These are phyloP conservation scores for Cheilinus undulatus DNA, from an alignment of 2,113 vertebrate genomes.

Conservation along the genomic window DNA sequence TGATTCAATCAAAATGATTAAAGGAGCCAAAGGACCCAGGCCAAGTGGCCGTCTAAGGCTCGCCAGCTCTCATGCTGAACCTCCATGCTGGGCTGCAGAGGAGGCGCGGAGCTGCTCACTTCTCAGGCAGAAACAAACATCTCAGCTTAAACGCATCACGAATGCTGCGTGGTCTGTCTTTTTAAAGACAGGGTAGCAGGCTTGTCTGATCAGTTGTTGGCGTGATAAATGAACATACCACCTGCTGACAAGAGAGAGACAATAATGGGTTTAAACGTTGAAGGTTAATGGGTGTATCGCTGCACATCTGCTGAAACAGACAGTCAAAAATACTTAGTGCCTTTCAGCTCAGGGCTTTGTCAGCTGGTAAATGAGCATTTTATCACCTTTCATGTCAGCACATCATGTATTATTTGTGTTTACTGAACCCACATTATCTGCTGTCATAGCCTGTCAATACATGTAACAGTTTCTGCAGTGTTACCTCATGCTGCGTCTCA, in stretches of 20 bases:
- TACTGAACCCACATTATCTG: not conserved
- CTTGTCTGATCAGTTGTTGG: constrained; percentile 20
- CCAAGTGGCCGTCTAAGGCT: constrained; percentile 42
- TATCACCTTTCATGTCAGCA: not conserved
- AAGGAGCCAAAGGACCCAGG: constrained; percentile 40
- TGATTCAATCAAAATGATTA: constrained; percentile 55
- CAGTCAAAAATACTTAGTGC: no score
- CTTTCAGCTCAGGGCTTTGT: no score
- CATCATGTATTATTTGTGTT: constrained; percentile 22
- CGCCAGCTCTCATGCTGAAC: constrained; percentile 51
- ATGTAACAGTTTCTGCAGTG: no score
- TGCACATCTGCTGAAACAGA: not conserved
- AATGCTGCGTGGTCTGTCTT: no score
- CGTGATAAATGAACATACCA: constrained; percentile 23
- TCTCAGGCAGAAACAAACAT: constrained; percentile 30
- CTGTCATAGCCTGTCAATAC: no score
- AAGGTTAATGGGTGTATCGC: not conserved
- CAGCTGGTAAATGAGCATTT: no score
- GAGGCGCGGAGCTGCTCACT: constrained; percentile 26
- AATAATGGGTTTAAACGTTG: constrained; percentile 1
- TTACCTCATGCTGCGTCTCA: no score
- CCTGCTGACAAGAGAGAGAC: constrained; percentile 29
- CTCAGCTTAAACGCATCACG: no score
- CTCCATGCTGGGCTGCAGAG: constrained; percentile 44
- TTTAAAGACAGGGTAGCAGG: constrained; percentile 11